Conservation (phyloP, 2,888 invertebrate genomes). For the Doris montereyensis region DNA sequence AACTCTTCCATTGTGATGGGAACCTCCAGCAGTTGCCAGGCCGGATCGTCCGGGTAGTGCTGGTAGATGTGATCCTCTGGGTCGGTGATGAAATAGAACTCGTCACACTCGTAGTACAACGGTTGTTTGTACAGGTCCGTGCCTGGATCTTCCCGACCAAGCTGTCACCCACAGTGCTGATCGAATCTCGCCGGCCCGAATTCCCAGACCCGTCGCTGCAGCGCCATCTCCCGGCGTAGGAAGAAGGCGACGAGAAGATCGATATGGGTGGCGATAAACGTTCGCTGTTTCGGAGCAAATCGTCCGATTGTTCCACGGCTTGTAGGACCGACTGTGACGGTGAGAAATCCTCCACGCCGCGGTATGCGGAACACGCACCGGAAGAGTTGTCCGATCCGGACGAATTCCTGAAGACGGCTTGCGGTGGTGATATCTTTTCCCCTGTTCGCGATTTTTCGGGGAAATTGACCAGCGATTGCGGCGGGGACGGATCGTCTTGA, state of each 20-base stretch:
- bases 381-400: constrained; percentile 33
- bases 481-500: neutral
- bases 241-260: neutral
- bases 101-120: constrained; percentile 69
- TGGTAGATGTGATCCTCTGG: constrained; percentile 72
- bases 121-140: constrained; percentile 36
- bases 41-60: constrained; percentile 70
- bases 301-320: neutral
- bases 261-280: constrained; percentile 31
- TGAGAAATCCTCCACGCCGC: neutral
- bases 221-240: constrained; percentile 29
- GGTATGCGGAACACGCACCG: neutral
- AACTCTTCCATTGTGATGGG: constrained; percentile 74
- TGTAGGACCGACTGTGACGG: neutral
- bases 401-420: constrained; percentile 36
- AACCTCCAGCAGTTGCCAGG: constrained; percentile 74
- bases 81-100: constrained; percentile 72
- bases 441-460: neutral
- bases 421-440: constrained; percentile 28
- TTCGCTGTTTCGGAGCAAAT: constrained; percentile 15
- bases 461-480: neutral
- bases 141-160: constrained; percentile 37
- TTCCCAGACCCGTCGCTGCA: constrained; percentile 25
- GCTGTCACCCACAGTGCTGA: constrained; percentile 39
- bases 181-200: constrained; percentile 23